Conservation (phyloP, 2,888 invertebrate genomes). For the Lasioglossum marginatum region DNA sequence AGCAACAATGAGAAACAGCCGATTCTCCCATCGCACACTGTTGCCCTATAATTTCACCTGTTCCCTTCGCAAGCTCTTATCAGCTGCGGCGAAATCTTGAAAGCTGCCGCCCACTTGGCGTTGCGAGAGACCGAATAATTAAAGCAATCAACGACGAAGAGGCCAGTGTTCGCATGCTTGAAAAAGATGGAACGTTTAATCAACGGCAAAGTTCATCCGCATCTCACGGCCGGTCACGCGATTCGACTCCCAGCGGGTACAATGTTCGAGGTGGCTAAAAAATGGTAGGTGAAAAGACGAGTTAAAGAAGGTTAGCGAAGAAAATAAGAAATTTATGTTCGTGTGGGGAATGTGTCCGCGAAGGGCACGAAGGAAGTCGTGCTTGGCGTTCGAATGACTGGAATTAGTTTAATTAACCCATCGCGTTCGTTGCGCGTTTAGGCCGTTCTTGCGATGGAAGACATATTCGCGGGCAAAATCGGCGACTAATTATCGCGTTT, state of each 20-base stretch:
- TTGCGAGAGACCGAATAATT: neutral
- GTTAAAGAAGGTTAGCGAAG: neutral
- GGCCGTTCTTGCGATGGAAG: neutral
- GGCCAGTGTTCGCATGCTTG: constrained; percentile 14
- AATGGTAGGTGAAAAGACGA: neutral
- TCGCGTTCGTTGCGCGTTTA: constrained; percentile 2
- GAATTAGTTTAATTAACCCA: constrained; percentile 53
- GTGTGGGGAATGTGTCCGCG: neutral
- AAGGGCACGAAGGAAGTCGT: constrained; percentile 29
- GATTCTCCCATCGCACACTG: neutral
- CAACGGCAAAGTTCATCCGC: constrained; percentile 11
- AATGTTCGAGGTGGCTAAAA: neutral
- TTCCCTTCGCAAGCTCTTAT: neutral
- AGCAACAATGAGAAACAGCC: neutral
- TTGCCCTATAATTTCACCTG: constrained; percentile 1
- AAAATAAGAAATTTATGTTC: constrained; percentile 1
- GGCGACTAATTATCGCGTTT: constrained; percentile 50
- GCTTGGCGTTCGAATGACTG: constrained; percentile 38
- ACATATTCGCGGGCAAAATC: constrained; percentile 29
- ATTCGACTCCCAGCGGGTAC: neutral
- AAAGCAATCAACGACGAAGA: neutral
- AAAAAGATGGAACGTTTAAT: neutral
- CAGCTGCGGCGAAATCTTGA: neutral
- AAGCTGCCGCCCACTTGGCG: neutral
- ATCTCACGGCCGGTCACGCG: constrained; percentile 28